Conservation (phyloP, 2,888 invertebrate genomes). For the Incurvaria masculella region DNA sequence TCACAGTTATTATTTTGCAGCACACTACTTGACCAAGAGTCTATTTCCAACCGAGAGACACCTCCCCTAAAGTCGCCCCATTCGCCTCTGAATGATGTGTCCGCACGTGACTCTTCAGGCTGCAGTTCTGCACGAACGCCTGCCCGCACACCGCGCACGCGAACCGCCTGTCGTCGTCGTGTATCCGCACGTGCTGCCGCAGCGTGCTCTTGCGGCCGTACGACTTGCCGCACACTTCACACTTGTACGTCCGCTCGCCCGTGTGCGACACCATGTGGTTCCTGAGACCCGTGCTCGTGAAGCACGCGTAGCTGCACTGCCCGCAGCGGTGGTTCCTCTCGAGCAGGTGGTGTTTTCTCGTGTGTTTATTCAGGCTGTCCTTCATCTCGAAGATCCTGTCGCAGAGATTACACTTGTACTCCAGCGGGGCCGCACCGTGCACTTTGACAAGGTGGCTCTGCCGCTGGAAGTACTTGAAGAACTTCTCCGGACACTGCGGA, state of each 20-base stretch:
- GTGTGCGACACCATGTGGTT: slow-evolving; percentile 33
- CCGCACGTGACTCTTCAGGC: slow-evolving; percentile 42
- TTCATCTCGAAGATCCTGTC: slow-evolving; percentile 23
- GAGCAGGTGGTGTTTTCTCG: slow-evolving; percentile 36
- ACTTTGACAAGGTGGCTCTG: slow-evolving; percentile 23
- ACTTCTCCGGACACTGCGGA: slow-evolving; percentile 23
- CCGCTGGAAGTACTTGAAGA: slow-evolving; percentile 24
- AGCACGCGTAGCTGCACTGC: slow-evolving; percentile 32
- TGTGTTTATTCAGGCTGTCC: slow-evolving; percentile 29
- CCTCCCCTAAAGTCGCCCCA: not conserved
- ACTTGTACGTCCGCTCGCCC: slow-evolving; percentile 26
- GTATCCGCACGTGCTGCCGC: slow-evolving; percentile 39
- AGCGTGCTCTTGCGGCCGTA: slow-evolving; percentile 47
- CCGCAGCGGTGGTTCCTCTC: slow-evolving; percentile 28
- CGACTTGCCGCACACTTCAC: slow-evolving; percentile 44
- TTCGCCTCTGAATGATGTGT: slow-evolving; percentile 28
- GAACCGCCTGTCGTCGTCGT: slow-evolving; percentile 35
- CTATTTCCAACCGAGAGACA: too few species aligned
- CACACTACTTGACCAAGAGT: too few species aligned
- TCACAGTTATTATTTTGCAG: too few species aligned
- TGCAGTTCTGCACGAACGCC: slow-evolving; percentile 44
- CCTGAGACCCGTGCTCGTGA: slow-evolving; percentile 28
- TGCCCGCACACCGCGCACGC: slow-evolving; percentile 43
- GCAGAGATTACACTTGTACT: slow-evolving; percentile 20
- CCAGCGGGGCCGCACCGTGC: slow-evolving; percentile 18